A percentile compares a stretch with the other conserved stretches of the same genome.
These are phyloP conservation scores for Hapalemur alaotrensis DNA, from an alignment of 2,797 vertebrate species.

Conservation along the genomic window DNA sequence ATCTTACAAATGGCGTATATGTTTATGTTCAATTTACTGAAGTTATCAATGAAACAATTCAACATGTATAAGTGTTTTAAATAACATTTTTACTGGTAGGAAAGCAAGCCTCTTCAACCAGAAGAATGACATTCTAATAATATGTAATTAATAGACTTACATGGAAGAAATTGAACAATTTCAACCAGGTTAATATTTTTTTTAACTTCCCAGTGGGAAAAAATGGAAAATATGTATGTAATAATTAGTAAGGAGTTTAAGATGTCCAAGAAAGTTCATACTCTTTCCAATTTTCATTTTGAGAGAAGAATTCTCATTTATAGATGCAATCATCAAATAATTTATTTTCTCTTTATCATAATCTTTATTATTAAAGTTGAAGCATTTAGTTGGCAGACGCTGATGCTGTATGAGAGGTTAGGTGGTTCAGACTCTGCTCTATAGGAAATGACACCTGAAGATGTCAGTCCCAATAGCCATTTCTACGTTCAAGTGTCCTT, in stretches of 20 bases:
- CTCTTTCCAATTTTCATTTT: not conserved
- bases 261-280: not conserved
- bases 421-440: not conserved
- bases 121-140: not conserved
- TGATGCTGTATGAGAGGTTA: not conserved
- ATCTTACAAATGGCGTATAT: not conserved
- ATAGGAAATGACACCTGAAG: not conserved
- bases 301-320: not conserved
- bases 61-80: not conserved
- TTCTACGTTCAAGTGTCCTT: not conserved
- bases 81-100: not conserved
- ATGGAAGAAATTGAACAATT: not conserved
- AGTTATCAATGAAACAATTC: not conserved
- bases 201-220: not conserved
- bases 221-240: not conserved
- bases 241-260: not conserved
- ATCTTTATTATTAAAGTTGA: not conserved
- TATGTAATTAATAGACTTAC: not conserved
- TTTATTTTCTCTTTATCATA: not conserved
- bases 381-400: not conserved
- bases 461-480: not conserved
- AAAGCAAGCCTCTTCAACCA: not conserved
- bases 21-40: not conserved
- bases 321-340: not conserved
- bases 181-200: not conserved